Base-by-base conservation (phyloP, 2,797 vertebrate genomes). In the Simalia tracyae region DNA sequence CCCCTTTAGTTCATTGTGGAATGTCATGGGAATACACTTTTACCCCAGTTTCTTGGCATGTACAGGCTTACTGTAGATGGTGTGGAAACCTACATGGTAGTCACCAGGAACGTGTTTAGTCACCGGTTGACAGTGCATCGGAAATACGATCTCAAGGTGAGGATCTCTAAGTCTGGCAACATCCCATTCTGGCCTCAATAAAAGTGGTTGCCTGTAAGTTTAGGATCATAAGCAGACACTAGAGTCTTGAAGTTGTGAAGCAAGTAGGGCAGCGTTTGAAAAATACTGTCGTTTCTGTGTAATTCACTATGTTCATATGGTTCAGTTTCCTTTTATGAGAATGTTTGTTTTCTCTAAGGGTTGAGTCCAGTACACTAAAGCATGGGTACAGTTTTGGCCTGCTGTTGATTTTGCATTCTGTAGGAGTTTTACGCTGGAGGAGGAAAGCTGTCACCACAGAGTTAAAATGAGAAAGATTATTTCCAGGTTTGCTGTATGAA, bases 31-130 rank as follows among this genome's bases (percentile, higher is more conserved):
- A 99, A 98, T 97, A 99, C 98, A 2, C 98, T 99, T 84, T 97
- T 99, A 95, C 99, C 99, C 0, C 99, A 99, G 98, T 99, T 99
- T 97, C 98, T 99, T 92, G 98, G 98, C 94, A 99, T 99, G 99
- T 99, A 99, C 97, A 96, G 99, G 92, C 97, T 99, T 90, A 99
- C 98, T 0, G 99, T 99, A 97, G 99, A 99, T 0, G 98, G 99
- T 0, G 98, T 99, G 94, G 99, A 99, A 94, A 99, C 99, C n/a
- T 99, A 99, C 97, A 99, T 99, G 98, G 98, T 99, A 93, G 98
- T 99, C 68, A 99, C 98, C 94, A 98, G 99, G 93, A 99, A 99
- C 2, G 98, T 99, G 28, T 99, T 99, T 96, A 99, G 98, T 96
- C 98, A 99, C 96, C 97, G 98, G 85, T 98, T 99, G 92, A 98